phyloP scores from a whole-genome alignment of 2,888 invertebrate species.

The Mimas tiliae region DNA sequence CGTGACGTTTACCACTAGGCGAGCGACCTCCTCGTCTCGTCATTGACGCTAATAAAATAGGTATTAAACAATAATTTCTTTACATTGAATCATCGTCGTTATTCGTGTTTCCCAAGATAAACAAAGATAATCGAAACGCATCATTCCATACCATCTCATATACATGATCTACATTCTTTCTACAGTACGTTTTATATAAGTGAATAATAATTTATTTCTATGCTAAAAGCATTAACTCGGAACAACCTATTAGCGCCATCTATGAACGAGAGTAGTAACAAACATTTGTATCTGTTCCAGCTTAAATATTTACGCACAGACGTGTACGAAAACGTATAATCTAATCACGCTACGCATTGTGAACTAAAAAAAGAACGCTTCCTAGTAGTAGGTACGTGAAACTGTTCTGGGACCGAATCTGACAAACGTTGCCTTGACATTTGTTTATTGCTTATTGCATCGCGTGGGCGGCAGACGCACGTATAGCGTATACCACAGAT shows the following conservation, averaged over 20 bases:
- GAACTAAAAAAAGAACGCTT: conserved; percentile 15
- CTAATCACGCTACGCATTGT: conserved; percentile 18
- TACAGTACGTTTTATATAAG: too few species aligned
- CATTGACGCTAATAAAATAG: too few species aligned
- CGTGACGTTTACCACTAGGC: too few species aligned
- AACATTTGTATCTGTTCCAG: background rate
- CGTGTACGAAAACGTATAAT: conserved; percentile 7
- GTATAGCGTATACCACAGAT: conserved; percentile 26
- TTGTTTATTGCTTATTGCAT: conserved; percentile 61
- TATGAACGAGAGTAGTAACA: background rate
- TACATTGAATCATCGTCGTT: too few species aligned
- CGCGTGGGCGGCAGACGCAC: conserved; percentile 46
- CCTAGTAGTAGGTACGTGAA: conserved; percentile 4
- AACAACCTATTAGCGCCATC: conserved; percentile 1
- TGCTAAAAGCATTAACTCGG: background rate
- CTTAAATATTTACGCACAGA: background rate
- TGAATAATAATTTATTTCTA: too few species aligned
- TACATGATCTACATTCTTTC: too few species aligned
- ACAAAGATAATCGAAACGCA: too few species aligned
- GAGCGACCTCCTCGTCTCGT: too few species aligned
- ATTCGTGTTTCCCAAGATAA: too few species aligned
- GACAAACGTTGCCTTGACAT: conserved; percentile 49
- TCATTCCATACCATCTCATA: too few species aligned
- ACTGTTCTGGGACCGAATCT: conserved; percentile 38
- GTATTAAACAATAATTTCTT: too few species aligned